These are phyloP conservation scores for Microctonus brassicae DNA, from an alignment of 2,888 invertebrate species.

Conservation along the genomic window DNA sequence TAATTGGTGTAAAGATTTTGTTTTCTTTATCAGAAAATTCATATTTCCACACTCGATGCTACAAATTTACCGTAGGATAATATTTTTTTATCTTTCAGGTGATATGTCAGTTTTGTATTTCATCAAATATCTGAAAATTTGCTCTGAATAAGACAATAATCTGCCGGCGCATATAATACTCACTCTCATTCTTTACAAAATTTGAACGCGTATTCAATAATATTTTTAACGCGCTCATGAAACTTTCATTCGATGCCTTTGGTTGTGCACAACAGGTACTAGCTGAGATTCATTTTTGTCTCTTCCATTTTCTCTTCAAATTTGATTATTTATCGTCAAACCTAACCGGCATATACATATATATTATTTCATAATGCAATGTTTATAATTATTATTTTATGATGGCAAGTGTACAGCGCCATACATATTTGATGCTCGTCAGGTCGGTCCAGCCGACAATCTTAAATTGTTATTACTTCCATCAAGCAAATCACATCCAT, in stretches of 20 bases:
- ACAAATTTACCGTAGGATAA: neutral
- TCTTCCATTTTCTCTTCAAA: conserved; percentile 16
- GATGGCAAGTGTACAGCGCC: conserved; percentile 10
- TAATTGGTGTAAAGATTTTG: neutral
- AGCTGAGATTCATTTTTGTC: conserved; percentile 31
- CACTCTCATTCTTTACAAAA: neutral
- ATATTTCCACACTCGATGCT: neutral
- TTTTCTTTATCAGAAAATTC: neutral
- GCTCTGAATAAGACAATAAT: conserved; percentile 1
- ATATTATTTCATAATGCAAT: conserved; percentile 6
- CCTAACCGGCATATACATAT: conserved; percentile 24
- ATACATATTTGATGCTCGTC: neutral
- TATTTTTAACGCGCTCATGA: neutral
- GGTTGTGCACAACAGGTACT: conserved; percentile 31
- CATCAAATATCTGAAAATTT: neutral
- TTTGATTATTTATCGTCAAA: conserved; percentile 27
- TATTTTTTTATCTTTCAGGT: conserved; percentile 7
- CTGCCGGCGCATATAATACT: neutral
- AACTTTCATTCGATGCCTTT: conserved; percentile 23
- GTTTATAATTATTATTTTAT: neutral
- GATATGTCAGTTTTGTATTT: conserved; percentile 17
- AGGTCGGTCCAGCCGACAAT: conserved; percentile 41
- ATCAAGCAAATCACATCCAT: conserved; percentile 12
- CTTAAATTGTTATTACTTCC: neutral
- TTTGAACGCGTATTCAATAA: neutral